Base-by-base conservation (phyloP, 2,888 invertebrate genomes). In the Cephus pygmeus region DNA sequence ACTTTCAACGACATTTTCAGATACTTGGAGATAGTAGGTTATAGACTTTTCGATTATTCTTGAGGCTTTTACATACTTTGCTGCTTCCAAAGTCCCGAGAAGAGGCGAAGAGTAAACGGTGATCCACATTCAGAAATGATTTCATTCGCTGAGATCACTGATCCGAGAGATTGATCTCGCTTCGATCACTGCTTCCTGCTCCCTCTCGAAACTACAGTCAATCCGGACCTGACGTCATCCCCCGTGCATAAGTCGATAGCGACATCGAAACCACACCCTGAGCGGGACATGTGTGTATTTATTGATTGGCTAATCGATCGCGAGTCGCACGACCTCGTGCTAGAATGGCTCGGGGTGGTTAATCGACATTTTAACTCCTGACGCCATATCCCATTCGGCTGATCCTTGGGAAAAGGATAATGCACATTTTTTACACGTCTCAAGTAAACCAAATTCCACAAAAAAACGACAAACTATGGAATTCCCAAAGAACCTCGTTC, bases 311-410 rank as follows among this genome's bases (percentile, higher is more conserved):
- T 33, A 69, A 69, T 69, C 69, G 69, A 69, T 33, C 31, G 12
- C 30, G 30, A 69, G 30, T 69, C 69, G 30, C 30, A 69, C 69
- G 69, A 69, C 69, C 69, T 69, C 69, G 69, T 30, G 69, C 69
- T 69, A 69, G 69, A 69, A 69, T n/a, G 30, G 69, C 69, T 69
- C 69, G 69, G 69, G 69, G 69, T 69, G 69, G 69, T 69, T 33
- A 33, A 33, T 69, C 31, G 69, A 31, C 69, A 31, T 69, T 69
- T 69, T 69, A 30, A 69, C 30, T 31, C 12, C 30, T 69, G 12
- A 69, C 69, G 69, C 30, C 30, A 69, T 69, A 30, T 33, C 69
- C 33, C 69, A 23, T 69, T 12, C 69, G 33, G 33, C 40, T 40
- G 69, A 30, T 69, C 30, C 69, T n/a, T 69, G n/a, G 69, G 30